Evolutionary conservation across 2,888 invertebrate species (phyloP).

Genomic region (Clunio marinus): DNA sequence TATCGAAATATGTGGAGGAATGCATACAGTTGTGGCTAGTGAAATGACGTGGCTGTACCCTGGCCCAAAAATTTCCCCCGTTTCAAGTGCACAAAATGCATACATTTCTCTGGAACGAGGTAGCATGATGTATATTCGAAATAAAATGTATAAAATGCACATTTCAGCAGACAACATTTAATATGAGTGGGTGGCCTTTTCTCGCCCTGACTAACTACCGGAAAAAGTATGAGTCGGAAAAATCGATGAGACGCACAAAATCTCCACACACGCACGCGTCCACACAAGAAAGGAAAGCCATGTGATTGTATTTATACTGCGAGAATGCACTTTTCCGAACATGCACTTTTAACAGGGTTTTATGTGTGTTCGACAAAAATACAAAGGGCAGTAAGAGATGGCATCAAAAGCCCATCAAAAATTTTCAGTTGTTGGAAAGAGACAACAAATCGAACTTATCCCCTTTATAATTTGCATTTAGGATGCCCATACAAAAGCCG

Average conservation of each 20-base stretch:
- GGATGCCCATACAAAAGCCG: neutral
- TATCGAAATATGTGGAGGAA: neutral
- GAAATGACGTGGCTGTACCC: neutral
- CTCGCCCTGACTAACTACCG: too few species aligned
- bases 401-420: neutral
- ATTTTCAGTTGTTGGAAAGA: neutral
- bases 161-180: conserved; percentile 1
- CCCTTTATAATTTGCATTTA: neutral
- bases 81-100: neutral
- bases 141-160: conserved; percentile 10
- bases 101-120: neutral
- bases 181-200: neutral
- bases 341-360: conserved; percentile 3
- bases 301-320: neutral
- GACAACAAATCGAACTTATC: neutral
- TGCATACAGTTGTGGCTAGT: neutral
- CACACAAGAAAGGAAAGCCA: neutral
- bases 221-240: neutral
- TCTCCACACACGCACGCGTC: neutral
- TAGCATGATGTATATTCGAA: neutral
- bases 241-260: neutral
- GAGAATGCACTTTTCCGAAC: conserved; percentile 1
- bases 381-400: neutral
- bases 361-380: neutral
- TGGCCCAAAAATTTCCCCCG: too few species aligned